Percentiles rank a stretch among this genome's conserved stretches.
phyloP scores from a whole-genome alignment of 2,113 vertebrate genomes.

The Caranx ignobilis region DNA sequence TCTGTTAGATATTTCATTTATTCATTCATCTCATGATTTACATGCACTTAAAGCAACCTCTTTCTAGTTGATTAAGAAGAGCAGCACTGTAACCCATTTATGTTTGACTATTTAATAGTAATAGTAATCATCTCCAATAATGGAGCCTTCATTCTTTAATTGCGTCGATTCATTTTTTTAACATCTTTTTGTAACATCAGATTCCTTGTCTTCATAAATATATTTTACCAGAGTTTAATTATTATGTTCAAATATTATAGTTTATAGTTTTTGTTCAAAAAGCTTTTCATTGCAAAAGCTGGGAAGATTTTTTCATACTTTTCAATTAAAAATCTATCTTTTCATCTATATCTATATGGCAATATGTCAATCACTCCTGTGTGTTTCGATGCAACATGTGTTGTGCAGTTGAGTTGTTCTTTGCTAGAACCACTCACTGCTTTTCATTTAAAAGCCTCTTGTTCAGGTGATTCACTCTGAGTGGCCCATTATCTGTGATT shows the following conservation, averaged over 20 bases:
- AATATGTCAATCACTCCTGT: background rate
- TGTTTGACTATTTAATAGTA: background rate
- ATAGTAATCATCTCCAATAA: background rate
- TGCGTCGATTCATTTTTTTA: background rate
- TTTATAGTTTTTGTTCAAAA: background rate
- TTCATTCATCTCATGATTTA: constrained; percentile 20
- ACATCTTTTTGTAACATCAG: background rate
- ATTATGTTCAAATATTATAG: background rate
- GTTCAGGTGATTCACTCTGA: constrained; percentile 35
- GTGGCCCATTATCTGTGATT: constrained; percentile 41
- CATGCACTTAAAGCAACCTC: constrained; percentile 15
- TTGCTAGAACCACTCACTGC: constrained; percentile 8
- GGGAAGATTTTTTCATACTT: too few relatives aligned
- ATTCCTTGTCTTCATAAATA: background rate
- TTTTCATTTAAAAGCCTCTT: constrained; percentile 41
- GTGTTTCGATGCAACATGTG: background rate
- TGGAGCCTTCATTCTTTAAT: background rate
- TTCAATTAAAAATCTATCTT: background rate
- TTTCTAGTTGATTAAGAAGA: constrained; percentile 13
- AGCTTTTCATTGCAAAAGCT: background rate
- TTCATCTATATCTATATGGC: background rate
- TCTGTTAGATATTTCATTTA: background rate
- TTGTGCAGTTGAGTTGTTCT: constrained; percentile 1
- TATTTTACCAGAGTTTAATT: background rate
- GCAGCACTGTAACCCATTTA: background rate